Evolutionary conservation across 2,797 vertebrate species (phyloP).

Genomic region (Sebastolobus alascanus): DNA sequence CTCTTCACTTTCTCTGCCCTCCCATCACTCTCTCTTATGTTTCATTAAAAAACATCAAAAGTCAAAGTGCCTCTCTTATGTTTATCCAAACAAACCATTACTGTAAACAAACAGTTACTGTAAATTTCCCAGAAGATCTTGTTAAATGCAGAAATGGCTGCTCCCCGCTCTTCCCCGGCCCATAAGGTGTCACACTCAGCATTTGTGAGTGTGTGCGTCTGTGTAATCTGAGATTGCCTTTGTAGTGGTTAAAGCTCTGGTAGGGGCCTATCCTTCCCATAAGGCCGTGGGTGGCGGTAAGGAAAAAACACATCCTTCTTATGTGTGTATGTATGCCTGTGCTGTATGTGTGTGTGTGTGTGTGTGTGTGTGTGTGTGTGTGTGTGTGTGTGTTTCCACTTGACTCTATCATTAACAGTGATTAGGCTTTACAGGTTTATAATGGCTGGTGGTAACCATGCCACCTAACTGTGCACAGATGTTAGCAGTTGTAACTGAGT

Average conservation of each 20-base stretch:
- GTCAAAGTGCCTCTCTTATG: conserved; percentile 84
- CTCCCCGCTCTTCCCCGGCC: conserved; percentile 75
- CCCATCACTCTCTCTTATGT: conserved; percentile 79
- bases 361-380: conserved; percentile 34
- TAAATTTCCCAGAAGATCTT: conserved; percentile 87
- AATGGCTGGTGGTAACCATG: conserved; percentile 82
- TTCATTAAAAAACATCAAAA: conserved; percentile 86
- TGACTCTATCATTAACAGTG: conserved; percentile 84
- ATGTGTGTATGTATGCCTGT: conserved; percentile 63
- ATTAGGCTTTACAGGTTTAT: conserved; percentile 84
- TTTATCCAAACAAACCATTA: conserved; percentile 86
- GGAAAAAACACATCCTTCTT: conserved; percentile 75
- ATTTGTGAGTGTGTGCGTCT: conserved; percentile 79
- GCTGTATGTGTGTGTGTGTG: conserved; percentile 18
- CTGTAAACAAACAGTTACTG: conserved; percentile 85
- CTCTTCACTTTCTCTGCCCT: conserved; percentile 55
- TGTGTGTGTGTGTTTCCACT: conserved; percentile 77
- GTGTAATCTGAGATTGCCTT: conserved; percentile 83
- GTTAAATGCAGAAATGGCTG: conserved; percentile 85
- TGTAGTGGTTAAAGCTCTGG: conserved; percentile 81
- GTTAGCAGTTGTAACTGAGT: conserved; percentile 69
- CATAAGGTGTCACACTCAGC: conserved; percentile 84
- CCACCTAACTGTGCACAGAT: conserved; percentile 81
- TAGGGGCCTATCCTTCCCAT: conserved; percentile 82
- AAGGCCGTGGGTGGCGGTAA: conserved; percentile 83